Base-by-base conservation (phyloP, 2,888 invertebrate species). In the Perithous albicinctus region DNA sequence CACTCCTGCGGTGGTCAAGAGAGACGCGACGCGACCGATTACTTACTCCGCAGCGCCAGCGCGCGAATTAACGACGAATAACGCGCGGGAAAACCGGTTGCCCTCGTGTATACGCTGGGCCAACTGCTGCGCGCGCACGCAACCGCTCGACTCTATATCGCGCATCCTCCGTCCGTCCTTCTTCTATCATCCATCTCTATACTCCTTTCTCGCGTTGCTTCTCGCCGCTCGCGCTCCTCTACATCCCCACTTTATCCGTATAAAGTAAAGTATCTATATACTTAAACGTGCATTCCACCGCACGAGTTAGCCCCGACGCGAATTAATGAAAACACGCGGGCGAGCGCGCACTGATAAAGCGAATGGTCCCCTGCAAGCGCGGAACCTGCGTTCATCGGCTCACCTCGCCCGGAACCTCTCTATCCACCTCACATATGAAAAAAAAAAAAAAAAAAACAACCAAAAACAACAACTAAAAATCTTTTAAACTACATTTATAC, bases 311-410 rank as follows among this genome's bases (percentile, higher is more conserved):
- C 86, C 88, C 87, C 89, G 90, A 90, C 90, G 88, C 90, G 88
- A 89, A 90, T 90, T 90, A 90, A 90, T 90, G 90, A 89, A 91
- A 90, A 90, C 89, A 90, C 87, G 89, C 87, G 88, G 89, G 87
- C 85, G 85, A 87, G 85, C 86, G 86, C 83, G 87, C 85, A 85
- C 90, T 90, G 91, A 91, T 91, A 91, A 91, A 90, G 87, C 89
- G 88, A 87, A 88, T 87, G 87, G 88, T 86, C 85, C 82, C 67
- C 74, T n/a, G n/a, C n/a, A n/a, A n/a, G 72, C 70, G 51, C 72
- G 72, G 66, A 76, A 85, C 86, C 84, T 84, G 86, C 87, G 84
- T 84, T 84, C 84, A 77, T 73, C 84, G 54, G 72, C 46, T 41
- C 43, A 41, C 23, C 43, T 51, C 59, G 67, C 38, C n/a, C 51